Evolutionary conservation across 2,888 invertebrate genomes (phyloP), one percentile per base, ranked within the genome.

Genomic region (Agriopis aurantiaria): DNA sequence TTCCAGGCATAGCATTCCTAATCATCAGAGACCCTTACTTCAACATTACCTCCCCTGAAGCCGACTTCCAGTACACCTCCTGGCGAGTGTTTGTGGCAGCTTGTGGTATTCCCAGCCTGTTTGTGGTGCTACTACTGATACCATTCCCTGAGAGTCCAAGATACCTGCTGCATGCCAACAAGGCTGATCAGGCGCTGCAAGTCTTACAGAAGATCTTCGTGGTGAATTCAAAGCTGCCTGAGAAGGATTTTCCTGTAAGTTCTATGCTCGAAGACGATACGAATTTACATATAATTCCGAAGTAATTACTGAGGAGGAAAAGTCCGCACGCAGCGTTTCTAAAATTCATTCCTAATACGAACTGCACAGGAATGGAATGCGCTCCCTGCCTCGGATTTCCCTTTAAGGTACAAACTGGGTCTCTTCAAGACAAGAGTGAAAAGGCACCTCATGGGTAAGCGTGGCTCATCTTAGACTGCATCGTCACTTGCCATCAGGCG

Each of bases 51-150:
- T 80, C 76, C 0, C 71, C 73, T 0, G 87, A 75, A 0, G 88
- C 87, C 0, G 78, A 77, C 43, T 94, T 95, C 84, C 83, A 88
- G 65, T 95, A 95, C 82, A 95, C 92, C 1, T 95, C 96, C 0
- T 96, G 96, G 96, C 86, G 96, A 4, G 92, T 96, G 14, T 96
- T 96, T 80, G 94, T 96, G 41, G 94, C 95, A 0, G 91, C 96
- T 1, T 96, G 96, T 73, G 95, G 96, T 0, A 81, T 95, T 41
- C 96, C 96, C 1, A 95, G 95, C 59, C 84, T 95, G 40, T 77
- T 95, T 63, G 95, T 95, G 66, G 91, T 93, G 51, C 77, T 95
- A 55, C 82, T 95, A 9, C 84, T 95, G 45, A 77, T 91, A n/a
- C 94, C 95, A 0, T 91, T 95, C 80, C 95, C 95, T 0, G 95